Percentiles rank a stretch among this genome's conserved stretches.
phyloP scores from a whole-genome alignment of 2,888 invertebrate species.

The Cephalotes varians region DNA sequence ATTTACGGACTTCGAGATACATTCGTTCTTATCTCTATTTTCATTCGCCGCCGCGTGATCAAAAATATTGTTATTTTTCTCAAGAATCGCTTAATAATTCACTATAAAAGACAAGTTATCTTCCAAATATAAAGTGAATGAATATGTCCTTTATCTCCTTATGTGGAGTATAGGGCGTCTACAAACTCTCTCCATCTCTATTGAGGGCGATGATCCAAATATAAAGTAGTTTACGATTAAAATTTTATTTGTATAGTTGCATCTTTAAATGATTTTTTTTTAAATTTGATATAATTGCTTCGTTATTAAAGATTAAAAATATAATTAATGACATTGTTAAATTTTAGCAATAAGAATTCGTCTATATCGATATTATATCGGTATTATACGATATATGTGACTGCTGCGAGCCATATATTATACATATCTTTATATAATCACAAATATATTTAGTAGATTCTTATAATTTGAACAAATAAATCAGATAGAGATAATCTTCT shows the following conservation, averaged over 20 bases:
- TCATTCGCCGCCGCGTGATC: background rate
- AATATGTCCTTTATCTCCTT: too few species aligned
- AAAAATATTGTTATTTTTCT: background rate
- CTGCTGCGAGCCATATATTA: background rate
- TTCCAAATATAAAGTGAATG: background rate
- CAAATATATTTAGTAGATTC: conserved; percentile 31
- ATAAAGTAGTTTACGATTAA: background rate
- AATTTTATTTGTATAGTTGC: background rate
- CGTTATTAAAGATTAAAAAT: background rate
- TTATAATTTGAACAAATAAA: conserved; percentile 16
- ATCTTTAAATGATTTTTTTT: background rate
- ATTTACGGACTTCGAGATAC: background rate
- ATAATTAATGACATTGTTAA: background rate
- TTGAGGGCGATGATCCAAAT: too few species aligned
- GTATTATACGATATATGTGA: background rate
- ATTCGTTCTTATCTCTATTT: conserved; percentile 17
- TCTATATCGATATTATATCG: background rate
- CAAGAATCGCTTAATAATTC: conserved; percentile 3
- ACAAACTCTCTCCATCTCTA: too few species aligned
- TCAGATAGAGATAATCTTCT: conserved; percentile 11
- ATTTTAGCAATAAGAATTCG: background rate
- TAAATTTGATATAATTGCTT: background rate
- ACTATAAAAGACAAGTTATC: background rate
- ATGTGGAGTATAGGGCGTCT: too few species aligned
- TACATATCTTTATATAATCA: conserved; percentile 25